Evolutionary conservation across 2,888 invertebrate species (phyloP).

Genomic region (Digitonthophagus gazella): DNA sequence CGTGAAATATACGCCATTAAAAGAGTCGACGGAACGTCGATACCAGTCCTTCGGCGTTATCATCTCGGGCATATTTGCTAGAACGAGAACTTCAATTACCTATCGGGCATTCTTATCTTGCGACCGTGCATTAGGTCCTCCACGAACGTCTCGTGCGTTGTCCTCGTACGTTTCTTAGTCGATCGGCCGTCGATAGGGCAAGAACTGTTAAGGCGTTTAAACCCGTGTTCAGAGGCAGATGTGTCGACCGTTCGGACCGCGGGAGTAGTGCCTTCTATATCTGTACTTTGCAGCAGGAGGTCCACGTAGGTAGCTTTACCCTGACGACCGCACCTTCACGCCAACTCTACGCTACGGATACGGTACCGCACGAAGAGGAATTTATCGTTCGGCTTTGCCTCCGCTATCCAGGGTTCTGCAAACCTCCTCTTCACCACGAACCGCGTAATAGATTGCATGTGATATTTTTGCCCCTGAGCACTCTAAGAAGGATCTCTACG

Average conservation of each 20-base stretch:
- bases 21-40: neutral
- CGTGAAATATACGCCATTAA: neutral
- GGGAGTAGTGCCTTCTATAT: neutral
- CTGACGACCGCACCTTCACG: constrained; percentile 45
- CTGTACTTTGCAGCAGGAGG: constrained; percentile 36
- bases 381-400: constrained; percentile 38
- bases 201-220: constrained; percentile 16
- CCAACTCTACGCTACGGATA: constrained; percentile 42
- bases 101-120: neutral
- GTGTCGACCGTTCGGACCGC: constrained; percentile 3
- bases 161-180: constrained; percentile 1
- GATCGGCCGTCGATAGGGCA: constrained; percentile 10
- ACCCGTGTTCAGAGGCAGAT: constrained; percentile 10
- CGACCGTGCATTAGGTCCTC: neutral
- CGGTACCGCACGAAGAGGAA: constrained; percentile 33
- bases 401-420: constrained; percentile 3
- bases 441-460: constrained; percentile 25
- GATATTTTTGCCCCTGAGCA: constrained; percentile 13
- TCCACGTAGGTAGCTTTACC: constrained; percentile 43
- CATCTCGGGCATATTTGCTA: neutral
- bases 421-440: constrained; percentile 18
- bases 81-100: neutral
- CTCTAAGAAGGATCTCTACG: neutral
- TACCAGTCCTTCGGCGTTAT: neutral
- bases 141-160: constrained; percentile 1